Evolutionary conservation across 2,797 vertebrate genomes (phyloP).

Genomic region (Enteromius argenteus): DNA sequence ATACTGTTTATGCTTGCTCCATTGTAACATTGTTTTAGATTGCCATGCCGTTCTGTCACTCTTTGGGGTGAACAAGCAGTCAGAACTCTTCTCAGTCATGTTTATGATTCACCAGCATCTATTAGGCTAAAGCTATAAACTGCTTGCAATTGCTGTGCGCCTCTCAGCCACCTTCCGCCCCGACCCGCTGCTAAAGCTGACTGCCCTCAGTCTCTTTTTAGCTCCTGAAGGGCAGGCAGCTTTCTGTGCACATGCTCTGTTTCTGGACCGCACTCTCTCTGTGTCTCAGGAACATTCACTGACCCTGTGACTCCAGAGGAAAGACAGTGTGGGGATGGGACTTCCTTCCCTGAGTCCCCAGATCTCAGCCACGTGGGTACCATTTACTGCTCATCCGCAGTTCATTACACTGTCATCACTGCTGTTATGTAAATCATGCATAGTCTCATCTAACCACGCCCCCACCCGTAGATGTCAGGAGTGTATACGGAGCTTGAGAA

Average conservation of each 20-base stretch:
- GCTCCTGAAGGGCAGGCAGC: slow-evolving; percentile 36
- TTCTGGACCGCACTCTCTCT: slow-evolving; percentile 67
- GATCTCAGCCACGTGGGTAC: slow-evolving; percentile 90
- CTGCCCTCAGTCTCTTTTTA: slow-evolving; percentile 18
- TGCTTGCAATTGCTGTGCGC: slow-evolving; percentile 24
- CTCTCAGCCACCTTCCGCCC: slow-evolving; percentile 1
- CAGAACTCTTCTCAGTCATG: slow-evolving; percentile 31
- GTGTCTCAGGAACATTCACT: slow-evolving; percentile 81
- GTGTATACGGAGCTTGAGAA: slow-evolving; percentile 94
- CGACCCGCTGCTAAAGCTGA: slow-evolving; percentile 26
- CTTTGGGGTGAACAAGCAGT: slow-evolving; percentile 50
- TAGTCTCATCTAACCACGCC: slow-evolving; percentile 72
- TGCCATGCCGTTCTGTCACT: slow-evolving; percentile 35
- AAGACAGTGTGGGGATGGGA: slow-evolving; percentile 96
- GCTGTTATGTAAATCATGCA: slow-evolving; percentile 63
- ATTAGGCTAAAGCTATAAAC: slow-evolving; percentile 28
- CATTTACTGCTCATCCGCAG: slow-evolving; percentile 70
- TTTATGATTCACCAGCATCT: slow-evolving; percentile 57
- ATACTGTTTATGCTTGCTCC: slow-evolving; percentile 6
- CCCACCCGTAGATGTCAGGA: slow-evolving; percentile 89
- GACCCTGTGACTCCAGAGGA: slow-evolving; percentile 90
- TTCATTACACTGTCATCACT: slow-evolving; percentile 52
- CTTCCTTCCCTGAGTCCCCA: slow-evolving; percentile 95
- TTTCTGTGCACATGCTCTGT: slow-evolving; percentile 56
- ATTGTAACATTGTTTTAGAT: slow-evolving; percentile 34